Evolutionary conservation across 2,888 invertebrate species (phyloP).

Genomic region (Cotesia congregata): DNA sequence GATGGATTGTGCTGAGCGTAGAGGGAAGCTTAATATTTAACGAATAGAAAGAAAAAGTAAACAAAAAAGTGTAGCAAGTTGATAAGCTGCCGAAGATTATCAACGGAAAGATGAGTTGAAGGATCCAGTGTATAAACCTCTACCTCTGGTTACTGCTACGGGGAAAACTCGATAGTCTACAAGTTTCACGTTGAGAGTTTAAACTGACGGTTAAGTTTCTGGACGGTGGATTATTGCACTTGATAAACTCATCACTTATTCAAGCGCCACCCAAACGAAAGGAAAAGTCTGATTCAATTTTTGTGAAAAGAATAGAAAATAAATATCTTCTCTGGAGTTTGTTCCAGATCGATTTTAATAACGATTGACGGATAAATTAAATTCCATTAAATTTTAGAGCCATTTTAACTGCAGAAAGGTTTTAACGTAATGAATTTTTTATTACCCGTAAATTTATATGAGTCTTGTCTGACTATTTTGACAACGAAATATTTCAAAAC

Average conservation of each 20-base stretch:
- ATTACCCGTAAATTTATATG: not conserved
- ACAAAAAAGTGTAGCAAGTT: conserved; percentile 2
- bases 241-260: not conserved
- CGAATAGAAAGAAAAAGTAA: not conserved
- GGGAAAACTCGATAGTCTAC: conserved; percentile 7
- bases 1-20: not conserved
- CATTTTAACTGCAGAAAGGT: not conserved
- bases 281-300: not conserved
- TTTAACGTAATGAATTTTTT: not conserved
- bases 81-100: conserved; percentile 6
- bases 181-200: conserved; percentile 3
- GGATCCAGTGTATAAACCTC: not conserved
- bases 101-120: conserved; percentile 1
- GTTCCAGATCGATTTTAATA: too few species aligned
- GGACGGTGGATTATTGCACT: not conserved
- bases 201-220: conserved; percentile 8
- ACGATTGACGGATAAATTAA: not conserved
- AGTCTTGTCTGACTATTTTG: not conserved
- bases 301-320: too few species aligned
- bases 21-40: not conserved
- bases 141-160: not conserved
- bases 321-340: too few species aligned
- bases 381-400: not conserved
- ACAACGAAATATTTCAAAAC: not conserved
- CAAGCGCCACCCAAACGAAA: not conserved